Evolutionary conservation across 2,113 vertebrate species (phyloP).

Genomic region (Leptobrachium ailaonicum): DNA sequence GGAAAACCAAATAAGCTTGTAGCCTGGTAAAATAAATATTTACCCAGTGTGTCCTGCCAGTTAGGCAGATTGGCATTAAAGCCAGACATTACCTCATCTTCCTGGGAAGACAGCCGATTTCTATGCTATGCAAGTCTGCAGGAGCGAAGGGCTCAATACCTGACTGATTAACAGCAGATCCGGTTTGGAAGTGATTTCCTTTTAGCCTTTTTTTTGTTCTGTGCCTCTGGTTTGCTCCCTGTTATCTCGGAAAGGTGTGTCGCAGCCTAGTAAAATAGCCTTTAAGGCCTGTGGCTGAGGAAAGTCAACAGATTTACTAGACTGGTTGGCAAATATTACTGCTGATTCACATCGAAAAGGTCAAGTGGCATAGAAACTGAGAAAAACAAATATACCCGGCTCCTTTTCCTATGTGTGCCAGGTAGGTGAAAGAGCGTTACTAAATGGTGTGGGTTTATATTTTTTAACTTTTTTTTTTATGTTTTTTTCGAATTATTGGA

Average conservation of each 20-base stretch:
- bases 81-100: conserved; percentile 97
- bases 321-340: conserved; percentile 58
- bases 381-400: neutral
- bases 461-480: too few species aligned
- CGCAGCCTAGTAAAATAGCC: conserved; percentile 55
- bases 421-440: conserved; percentile 47
- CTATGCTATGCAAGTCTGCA: conserved; percentile 90
- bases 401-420: conserved; percentile 43
- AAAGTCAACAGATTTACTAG: conserved; percentile 48
- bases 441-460: too few species aligned
- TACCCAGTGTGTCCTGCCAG: conserved; percentile 80
- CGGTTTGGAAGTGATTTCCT: conserved; percentile 66
- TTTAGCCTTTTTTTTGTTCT: conserved; percentile 55
- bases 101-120: conserved; percentile 90
- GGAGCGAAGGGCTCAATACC: conserved; percentile 85
- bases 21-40: conserved; percentile 71
- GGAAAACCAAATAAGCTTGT: conserved; percentile 67
- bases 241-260: conserved; percentile 56
- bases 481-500: too few species aligned
- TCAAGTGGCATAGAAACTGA: conserved; percentile 56
- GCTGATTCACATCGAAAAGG: conserved; percentile 60
- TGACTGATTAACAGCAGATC: conserved; percentile 81
- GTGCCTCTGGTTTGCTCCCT: conserved; percentile 42
- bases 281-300: conserved; percentile 58
- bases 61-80: conserved; percentile 90